Base-by-base conservation (phyloP, 2,113 vertebrate genomes). In the Sinocyclocheilus anshuiensis region DNA sequence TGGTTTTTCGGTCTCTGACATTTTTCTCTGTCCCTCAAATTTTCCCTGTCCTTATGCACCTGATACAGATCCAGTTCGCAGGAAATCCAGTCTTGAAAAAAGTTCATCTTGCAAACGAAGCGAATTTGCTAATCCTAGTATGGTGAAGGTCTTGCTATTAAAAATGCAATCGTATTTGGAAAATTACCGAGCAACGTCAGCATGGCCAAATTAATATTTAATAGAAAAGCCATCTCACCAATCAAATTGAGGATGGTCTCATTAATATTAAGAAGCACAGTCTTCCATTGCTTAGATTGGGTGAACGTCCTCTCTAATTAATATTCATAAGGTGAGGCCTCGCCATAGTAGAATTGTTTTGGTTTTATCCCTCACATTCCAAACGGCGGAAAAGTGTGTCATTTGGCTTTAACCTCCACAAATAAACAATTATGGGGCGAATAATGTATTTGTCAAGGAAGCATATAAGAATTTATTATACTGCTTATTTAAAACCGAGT, bases 11-110 rank as follows among this genome's bases (percentile, higher is more conserved):
- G 11, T 42, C 42, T 85, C 83, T 59, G 86, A 77, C 88, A 89
- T 89, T 71, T 77, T 87, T 61, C 45, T n/a, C 22, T 13, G 22
- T 39, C 29, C 48, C 8, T 15, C 11, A 39, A 57, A 48, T 42
- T 57, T 65, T 24, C 39, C 15, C 59, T 61, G 20, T 74, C 67
- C 69, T 57, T 18, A 12, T 67, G 45, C 12, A 75, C 72, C 85
- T 24, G 72, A 61, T 50, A 5, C 16, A 50, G 22, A 61, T 86
- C 78, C 71, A 77, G 42, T 53, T 67, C 26, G 67, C 85, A 86
- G 82, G 89, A 89, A 84, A 88, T 86, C 89, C 81, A 76, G 86
- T 86, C 75, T 24, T 39, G n/a, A 65, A 65, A 65, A 50, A 86
- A 74, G 78, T 82, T 57, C 33, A 83, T 69, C 48, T 55, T 63